Evolutionary conservation across 2,797 vertebrate species (phyloP).

Genomic region (Phataginus tricuspis): DNA sequence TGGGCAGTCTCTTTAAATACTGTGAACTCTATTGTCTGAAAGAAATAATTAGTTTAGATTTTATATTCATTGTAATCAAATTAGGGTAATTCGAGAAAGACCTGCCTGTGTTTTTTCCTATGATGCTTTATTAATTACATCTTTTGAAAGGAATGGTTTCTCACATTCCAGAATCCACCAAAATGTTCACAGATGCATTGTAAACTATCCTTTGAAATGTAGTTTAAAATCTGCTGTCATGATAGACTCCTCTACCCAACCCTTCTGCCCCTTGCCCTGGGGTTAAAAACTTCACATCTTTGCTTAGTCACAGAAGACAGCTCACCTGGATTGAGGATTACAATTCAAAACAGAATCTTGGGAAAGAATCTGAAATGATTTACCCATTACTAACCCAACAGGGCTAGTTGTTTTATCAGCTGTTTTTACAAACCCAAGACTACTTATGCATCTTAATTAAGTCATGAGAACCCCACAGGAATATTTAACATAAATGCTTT

Average conservation of each 20-base stretch:
- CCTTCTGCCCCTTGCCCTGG: not conserved
- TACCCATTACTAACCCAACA: not conserved
- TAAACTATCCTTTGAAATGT: conserved; percentile 66
- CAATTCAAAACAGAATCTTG: not conserved
- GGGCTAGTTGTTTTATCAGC: not conserved
- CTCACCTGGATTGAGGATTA: not conserved
- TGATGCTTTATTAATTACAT: conserved; percentile 64
- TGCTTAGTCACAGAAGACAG: not conserved
- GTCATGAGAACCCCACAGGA: not conserved
- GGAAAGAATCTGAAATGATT: not conserved
- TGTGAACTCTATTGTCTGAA: conserved; percentile 57
- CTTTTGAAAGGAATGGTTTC: conserved; percentile 51
- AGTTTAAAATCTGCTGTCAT: conserved; percentile 61
- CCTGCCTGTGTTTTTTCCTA: conserved; percentile 44
- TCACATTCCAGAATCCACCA: conserved; percentile 29
- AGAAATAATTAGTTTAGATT: conserved; percentile 69
- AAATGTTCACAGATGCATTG: conserved; percentile 61
- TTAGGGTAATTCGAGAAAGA: conserved; percentile 42
- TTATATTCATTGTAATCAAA: conserved; percentile 67
- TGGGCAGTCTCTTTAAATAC: conserved; percentile 24
- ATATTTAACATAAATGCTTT: not conserved
- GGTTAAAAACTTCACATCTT: conserved; percentile 46
- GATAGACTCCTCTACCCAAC: conserved; percentile 42
- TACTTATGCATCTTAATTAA: not conserved
- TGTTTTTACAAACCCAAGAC: not conserved